phyloP scores from a whole-genome alignment of 2,797 vertebrate genomes.

The Anomalospiza imberbis region DNA sequence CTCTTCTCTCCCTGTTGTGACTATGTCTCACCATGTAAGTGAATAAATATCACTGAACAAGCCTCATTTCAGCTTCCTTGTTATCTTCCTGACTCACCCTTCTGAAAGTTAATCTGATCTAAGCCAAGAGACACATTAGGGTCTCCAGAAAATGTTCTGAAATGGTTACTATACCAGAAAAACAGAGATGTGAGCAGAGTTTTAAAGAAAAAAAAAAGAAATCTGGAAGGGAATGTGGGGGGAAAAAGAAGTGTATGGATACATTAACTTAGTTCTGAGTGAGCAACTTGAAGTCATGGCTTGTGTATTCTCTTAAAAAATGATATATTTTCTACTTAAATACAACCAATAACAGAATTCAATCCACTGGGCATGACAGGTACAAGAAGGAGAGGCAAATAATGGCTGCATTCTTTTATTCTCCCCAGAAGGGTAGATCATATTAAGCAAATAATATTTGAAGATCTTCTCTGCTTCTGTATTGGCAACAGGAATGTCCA shows the following conservation, averaged over 20 bases:
- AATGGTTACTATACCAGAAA: not conserved
- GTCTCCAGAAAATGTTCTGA: not conserved
- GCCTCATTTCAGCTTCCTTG: not conserved
- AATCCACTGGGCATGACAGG: not conserved
- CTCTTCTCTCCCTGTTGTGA: not conserved
- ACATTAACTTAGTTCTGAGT: not conserved
- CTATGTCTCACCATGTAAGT: not conserved
- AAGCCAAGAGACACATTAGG: not conserved
- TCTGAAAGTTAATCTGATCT: not conserved
- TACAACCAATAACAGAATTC: not conserved
- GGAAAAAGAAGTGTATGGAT: accelerated
- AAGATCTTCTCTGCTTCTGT: not conserved
- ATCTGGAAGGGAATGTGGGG: not conserved
- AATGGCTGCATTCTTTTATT: not conserved
- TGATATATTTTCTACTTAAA: not conserved
- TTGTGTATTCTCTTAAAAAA: not conserved
- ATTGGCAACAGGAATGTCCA: not conserved
- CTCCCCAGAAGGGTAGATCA: not conserved
- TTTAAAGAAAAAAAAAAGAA: not conserved
- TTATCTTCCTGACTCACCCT: not conserved
- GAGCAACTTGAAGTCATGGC: not conserved
- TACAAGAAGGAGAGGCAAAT: not conserved
- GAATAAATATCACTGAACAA: not conserved
- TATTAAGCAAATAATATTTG: not conserved
- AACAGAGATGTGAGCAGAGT: not conserved